Conservation (phyloP, 2,113 vertebrate genomes). For the Nanorana parkeri region DNA sequence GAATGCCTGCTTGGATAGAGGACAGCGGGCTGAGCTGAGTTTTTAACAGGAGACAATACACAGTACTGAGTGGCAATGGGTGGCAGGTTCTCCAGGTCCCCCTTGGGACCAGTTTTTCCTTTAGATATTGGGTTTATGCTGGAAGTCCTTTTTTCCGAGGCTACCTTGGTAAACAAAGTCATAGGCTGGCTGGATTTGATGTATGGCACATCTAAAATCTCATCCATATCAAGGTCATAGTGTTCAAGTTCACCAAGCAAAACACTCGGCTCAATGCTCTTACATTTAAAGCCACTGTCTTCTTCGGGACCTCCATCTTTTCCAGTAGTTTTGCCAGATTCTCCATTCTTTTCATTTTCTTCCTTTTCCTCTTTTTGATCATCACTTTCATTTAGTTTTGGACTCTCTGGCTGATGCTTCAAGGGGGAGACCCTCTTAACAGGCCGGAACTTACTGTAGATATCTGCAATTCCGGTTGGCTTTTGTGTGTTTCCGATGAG, state of each 20-base stretch:
- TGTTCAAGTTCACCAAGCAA: conserved; percentile 92
- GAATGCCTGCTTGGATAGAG: conserved; percentile 80
- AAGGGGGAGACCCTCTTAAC: conserved; percentile 96
- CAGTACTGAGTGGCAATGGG: conserved; percentile 78
- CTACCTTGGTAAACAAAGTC: conserved; percentile 81
- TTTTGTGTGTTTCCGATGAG: conserved; percentile 83
- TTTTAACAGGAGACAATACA: conserved; percentile 89
- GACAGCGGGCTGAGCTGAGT: conserved; percentile 78
- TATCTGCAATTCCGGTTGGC: conserved; percentile 88
- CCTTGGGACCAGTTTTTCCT: conserved; percentile 71
- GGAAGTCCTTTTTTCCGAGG: conserved; percentile 80
- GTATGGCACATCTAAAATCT: conserved; percentile 98
- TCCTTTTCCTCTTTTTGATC: conserved; percentile 76
- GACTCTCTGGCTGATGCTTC: conserved; percentile 93
- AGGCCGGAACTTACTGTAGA: conserved; percentile 93
- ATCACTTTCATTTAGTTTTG: conserved; percentile 85
- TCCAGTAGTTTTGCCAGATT: conserved; percentile 65
- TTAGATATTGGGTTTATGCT: conserved; percentile 70
- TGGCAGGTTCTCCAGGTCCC: conserved; percentile 74
- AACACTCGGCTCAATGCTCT: conserved; percentile 64
- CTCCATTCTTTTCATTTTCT: conserved; percentile 76
- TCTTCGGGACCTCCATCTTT: conserved; percentile 68
- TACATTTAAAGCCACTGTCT: conserved; percentile 70
- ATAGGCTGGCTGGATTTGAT: conserved; percentile 93
- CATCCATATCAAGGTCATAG: conserved; percentile 98